phyloP scores from a whole-genome alignment of 1,140 invertebrate species.

The Drosophila tropicalis region DNA sequence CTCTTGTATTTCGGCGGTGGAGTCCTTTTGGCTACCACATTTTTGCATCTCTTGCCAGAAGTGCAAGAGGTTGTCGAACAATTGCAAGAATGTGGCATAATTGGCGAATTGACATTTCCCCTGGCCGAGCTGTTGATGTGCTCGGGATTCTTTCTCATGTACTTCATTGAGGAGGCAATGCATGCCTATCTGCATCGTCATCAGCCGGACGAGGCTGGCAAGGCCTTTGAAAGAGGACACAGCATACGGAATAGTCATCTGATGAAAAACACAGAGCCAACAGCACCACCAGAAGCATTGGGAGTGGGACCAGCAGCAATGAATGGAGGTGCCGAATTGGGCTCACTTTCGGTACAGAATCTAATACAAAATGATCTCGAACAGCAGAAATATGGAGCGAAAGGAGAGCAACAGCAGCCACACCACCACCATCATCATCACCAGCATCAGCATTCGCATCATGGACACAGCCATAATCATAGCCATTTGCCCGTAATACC shows the following conservation, averaged over 20 bases:
- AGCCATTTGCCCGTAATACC: conserved; percentile 83
- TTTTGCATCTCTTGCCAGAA: conserved; percentile 95
- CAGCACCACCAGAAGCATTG: background rate
- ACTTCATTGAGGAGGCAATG: conserved; percentile 92
- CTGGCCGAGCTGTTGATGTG: conserved; percentile 89
- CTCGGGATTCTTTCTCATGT: conserved; percentile 92
- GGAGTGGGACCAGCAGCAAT: background rate
- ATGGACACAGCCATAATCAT: conserved; percentile 78
- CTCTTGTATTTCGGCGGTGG: conserved; percentile 95
- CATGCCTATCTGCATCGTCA: conserved; percentile 87
- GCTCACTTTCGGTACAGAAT: conserved; percentile 63
- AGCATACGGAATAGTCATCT: conserved; percentile 75
- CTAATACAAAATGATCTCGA: conserved; percentile 63
- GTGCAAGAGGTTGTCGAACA: conserved; percentile 88
- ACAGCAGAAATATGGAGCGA: conserved; percentile 64
- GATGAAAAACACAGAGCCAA: conserved; percentile 44
- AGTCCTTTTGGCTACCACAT: conserved; percentile 94
- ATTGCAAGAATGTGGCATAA: conserved; percentile 84
- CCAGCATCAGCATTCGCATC: conserved; percentile 47
- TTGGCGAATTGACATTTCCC: conserved; percentile 86
- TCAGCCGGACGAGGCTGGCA: conserved; percentile 70
- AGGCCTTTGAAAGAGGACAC: conserved; percentile 75
- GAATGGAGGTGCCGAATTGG: conserved; percentile 17
- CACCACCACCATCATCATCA: conserved; percentile 48
- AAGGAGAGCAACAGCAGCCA: conserved; percentile 42